Evolutionary conservation across 2,888 invertebrate species (phyloP).

Genomic region (Taphrorychus bicolor): DNA sequence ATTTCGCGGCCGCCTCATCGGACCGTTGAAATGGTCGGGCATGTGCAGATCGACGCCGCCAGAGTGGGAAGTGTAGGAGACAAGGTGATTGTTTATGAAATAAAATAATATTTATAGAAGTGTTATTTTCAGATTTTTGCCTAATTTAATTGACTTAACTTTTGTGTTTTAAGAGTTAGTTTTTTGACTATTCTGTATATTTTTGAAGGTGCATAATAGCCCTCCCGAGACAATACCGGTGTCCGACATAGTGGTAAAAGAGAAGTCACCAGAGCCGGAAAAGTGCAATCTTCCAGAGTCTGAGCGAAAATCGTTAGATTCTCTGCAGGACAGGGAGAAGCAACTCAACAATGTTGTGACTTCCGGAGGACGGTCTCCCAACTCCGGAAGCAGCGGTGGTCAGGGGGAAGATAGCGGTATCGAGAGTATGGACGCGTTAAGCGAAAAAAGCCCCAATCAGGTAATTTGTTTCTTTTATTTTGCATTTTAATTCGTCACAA

Average conservation of each 20-base stretch:
- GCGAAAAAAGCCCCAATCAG: slow-evolving; percentile 72
- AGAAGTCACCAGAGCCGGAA: slow-evolving; percentile 56
- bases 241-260: slow-evolving; percentile 45
- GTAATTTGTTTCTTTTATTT: too few species aligned
- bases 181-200: neutral
- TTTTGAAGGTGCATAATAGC: slow-evolving; percentile 42
- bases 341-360: slow-evolving; percentile 40
- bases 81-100: slow-evolving; percentile 42
- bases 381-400: slow-evolving; percentile 51
- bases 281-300: slow-evolving; percentile 54
- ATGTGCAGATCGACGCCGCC: slow-evolving; percentile 40
- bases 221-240: slow-evolving; percentile 31
- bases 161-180: too few species aligned
- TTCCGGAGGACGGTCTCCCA: slow-evolving; percentile 54
- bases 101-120: too few species aligned
- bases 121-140: too few species aligned
- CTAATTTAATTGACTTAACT: too few species aligned
- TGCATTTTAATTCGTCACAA: too few species aligned
- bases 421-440: slow-evolving; percentile 92
- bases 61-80: slow-evolving; percentile 41
- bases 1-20: slow-evolving; percentile 55
- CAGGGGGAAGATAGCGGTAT: slow-evolving; percentile 91
- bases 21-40: slow-evolving; percentile 48
- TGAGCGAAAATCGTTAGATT: slow-evolving; percentile 50
- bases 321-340: slow-evolving; percentile 41